A percentile compares a stretch with the other conserved stretches of the same genome.
These are phyloP conservation scores for Thaleichthys pacificus DNA, from an alignment of 2,797 vertebrate genomes.

Conservation along the genomic window DNA sequence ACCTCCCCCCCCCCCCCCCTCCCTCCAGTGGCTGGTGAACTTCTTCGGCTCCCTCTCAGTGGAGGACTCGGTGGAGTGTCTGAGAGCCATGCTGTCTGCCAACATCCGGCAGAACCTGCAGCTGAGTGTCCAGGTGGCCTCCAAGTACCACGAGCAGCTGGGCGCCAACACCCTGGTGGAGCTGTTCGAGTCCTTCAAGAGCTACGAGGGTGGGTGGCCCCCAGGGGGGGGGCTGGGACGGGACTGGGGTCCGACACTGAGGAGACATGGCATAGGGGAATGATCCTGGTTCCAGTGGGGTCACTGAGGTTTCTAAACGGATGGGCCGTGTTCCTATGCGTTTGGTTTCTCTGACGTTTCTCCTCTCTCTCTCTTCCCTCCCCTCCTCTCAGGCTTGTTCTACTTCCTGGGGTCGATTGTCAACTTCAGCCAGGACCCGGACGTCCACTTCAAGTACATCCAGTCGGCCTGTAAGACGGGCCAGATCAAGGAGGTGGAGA, in stretches of 20 bases:
- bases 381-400: constrained; percentile 77
- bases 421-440: constrained; percentile 90
- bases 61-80: constrained; percentile 89
- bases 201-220: constrained; percentile 84
- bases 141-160: constrained; percentile 91
- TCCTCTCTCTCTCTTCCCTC: constrained; percentile 13
- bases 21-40: constrained; percentile 86
- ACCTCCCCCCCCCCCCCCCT: background rate
- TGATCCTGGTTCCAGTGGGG: too few relatives aligned
- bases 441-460: constrained; percentile 90
- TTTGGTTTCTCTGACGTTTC: background rate
- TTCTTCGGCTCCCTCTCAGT: constrained; percentile 91
- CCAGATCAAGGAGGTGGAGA: constrained; percentile 87
- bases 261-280: background rate
- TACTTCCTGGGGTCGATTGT: constrained; percentile 91
- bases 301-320: too few relatives aligned
- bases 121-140: constrained; percentile 88
- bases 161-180: constrained; percentile 86
- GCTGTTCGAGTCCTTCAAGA: constrained; percentile 93
- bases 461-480: constrained; percentile 88
- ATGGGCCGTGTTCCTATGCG: background rate
- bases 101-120: constrained; percentile 92
- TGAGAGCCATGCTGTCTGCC: constrained; percentile 86
- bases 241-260: background rate
- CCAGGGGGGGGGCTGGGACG: background rate